These are phyloP conservation scores for Yponomeuta plumbellus DNA, from an alignment of 2,888 invertebrate genomes.

Conservation along the genomic window DNA sequence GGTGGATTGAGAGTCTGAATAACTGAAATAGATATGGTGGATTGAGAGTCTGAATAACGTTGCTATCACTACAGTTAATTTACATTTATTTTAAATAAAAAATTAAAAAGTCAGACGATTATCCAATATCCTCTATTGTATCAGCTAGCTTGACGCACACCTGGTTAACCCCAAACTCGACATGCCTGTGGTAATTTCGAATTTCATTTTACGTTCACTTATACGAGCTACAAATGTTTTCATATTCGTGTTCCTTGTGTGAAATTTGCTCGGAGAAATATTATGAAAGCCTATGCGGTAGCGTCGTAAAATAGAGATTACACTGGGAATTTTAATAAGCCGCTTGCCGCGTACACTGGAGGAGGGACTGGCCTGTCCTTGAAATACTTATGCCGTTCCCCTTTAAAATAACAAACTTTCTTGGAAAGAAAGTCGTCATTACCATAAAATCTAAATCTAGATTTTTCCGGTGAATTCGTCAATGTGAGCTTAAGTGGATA, in stretches of 20 bases:
- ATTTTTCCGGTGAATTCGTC: too few species aligned
- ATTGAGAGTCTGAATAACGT: too few species aligned
- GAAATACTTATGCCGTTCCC: neutral
- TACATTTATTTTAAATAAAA: too few species aligned
- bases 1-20: too few species aligned
- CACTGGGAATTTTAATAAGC: conserved; percentile 47
- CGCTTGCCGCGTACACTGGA: conserved; percentile 20
- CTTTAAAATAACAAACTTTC: too few species aligned
- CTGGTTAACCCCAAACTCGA: neutral
- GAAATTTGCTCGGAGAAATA: conserved; percentile 40
- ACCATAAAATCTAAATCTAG: too few species aligned
- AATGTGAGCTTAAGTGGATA: too few species aligned
- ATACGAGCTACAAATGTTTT: conserved; percentile 36
- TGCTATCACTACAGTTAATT: too few species aligned
- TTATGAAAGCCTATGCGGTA: conserved; percentile 35
- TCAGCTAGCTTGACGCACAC: neutral
- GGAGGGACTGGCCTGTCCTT: conserved; percentile 3
- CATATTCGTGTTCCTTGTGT: conserved; percentile 36
- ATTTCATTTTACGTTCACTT: conserved; percentile 34
- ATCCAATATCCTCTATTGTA: neutral
- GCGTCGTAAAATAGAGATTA: conserved; percentile 46
- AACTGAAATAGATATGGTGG: too few species aligned
- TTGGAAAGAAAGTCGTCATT: too few species aligned
- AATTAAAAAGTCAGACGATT: too few species aligned
- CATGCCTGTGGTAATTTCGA: conserved; percentile 12